Conservation (phyloP, 2,113 vertebrate species). For the Cardinalis cardinalis region DNA sequence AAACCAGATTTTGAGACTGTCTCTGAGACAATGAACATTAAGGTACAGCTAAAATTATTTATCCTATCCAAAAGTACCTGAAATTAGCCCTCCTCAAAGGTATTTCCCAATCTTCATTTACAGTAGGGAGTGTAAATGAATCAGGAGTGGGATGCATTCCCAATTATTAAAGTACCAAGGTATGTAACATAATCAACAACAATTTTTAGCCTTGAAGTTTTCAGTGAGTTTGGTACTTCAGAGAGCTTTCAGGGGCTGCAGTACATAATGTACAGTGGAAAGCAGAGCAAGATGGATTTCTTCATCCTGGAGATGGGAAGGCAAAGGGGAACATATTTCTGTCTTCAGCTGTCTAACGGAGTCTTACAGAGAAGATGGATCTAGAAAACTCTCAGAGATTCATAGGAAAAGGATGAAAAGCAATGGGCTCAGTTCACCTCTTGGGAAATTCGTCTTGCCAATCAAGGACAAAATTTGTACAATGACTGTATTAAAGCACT, state of each 20-base stretch:
- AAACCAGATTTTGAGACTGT: not conserved
- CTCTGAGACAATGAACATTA: not conserved
- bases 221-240: not conserved
- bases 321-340: not conserved
- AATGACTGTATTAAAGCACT: not conserved
- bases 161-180: not conserved
- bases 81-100: not conserved
- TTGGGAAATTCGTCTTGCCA: not conserved
- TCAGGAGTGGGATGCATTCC: not conserved
- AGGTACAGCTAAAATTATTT: not conserved
- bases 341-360: not conserved
- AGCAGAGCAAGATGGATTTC: not conserved
- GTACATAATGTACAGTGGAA: not conserved
- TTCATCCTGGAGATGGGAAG: not conserved
- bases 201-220: not conserved
- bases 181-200: not conserved
- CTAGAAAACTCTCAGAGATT: not conserved
- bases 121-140: not conserved
- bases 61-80: accelerated
- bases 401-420: not conserved
- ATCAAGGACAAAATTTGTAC: not conserved
- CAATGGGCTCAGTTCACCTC: not conserved
- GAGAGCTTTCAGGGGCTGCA: not conserved
- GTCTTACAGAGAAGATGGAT: not conserved
- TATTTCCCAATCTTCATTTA: not conserved